Conservation (phyloP, 1,140 invertebrate species). For the Apis dorsata region DNA sequence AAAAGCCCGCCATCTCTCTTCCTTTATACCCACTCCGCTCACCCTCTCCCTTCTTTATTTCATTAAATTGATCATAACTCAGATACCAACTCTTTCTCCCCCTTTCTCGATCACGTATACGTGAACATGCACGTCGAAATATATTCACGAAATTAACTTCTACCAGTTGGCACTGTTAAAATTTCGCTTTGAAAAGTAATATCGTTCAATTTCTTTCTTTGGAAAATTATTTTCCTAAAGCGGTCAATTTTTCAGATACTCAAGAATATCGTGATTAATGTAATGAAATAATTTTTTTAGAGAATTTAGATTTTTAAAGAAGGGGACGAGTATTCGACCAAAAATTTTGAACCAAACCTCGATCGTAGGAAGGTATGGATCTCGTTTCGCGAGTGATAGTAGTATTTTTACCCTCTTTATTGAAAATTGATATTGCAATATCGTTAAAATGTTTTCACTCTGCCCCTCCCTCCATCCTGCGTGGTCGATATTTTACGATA, state of each 20-base stretch:
- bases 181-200: neutral
- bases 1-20: constrained; percentile 4
- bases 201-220: neutral
- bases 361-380: too few species aligned
- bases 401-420: too few species aligned
- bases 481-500: neutral
- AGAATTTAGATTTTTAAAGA: too few species aligned
- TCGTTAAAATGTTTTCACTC: neutral
- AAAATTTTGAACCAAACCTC: too few species aligned
- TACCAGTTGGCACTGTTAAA: neutral
- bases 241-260: too few species aligned
- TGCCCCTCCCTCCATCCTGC: neutral
- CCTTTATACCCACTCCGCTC: neutral
- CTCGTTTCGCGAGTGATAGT: too few species aligned
- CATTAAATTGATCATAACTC: constrained; percentile 43
- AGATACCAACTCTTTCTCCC: constrained; percentile 16
- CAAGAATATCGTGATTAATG: too few species aligned
- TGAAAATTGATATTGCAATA: neutral
- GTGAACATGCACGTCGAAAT: neutral
- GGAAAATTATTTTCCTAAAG: neutral
- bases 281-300: too few species aligned
- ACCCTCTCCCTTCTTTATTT: neutral
- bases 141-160: neutral
- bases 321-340: too few species aligned
- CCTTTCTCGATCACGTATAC: neutral